Conservation (phyloP, 1,140 invertebrate species). For the Platorchestia sp. region DNA sequence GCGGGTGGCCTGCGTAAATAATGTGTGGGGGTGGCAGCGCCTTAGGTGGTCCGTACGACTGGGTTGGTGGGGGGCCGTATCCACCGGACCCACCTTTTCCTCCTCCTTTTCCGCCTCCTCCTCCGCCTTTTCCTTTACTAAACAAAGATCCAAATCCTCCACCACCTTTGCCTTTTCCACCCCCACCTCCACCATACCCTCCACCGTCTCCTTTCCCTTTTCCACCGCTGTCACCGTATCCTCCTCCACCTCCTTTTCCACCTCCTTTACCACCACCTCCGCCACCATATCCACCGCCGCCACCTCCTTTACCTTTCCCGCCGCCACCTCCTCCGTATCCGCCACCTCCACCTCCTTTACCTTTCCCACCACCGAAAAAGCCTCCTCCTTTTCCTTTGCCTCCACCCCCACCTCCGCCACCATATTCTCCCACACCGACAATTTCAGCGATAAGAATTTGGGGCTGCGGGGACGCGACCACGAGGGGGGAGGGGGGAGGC, state of each 20-base stretch:
- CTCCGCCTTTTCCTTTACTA: conserved; percentile 13
- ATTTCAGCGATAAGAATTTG: conserved; percentile 65
- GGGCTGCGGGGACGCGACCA: conserved; percentile 65
- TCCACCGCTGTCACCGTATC: conserved; percentile 57
- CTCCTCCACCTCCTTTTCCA: not conserved
- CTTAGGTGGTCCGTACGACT: conserved; percentile 61
- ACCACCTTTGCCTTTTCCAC: conserved; percentile 15
- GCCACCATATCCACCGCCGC: conserved; percentile 12
- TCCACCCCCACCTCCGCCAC: conserved; percentile 62
- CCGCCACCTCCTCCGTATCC: not conserved
- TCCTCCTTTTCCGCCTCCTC: not conserved
- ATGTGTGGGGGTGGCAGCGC: conserved; percentile 70
- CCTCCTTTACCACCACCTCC: conserved; percentile 63
- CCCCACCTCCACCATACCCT: not conserved
- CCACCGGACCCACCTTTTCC: not conserved
- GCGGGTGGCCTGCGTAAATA: conserved; percentile 72
- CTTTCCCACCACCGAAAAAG: conserved; percentile 61
- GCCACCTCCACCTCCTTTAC: not conserved
- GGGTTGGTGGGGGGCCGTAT: conserved; percentile 66
- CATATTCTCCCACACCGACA: conserved; percentile 48
- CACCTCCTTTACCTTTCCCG: not conserved
- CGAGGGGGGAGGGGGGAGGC: conserved; percentile 69
- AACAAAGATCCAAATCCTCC: conserved; percentile 17
- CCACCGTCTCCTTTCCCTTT: conserved; percentile 47
- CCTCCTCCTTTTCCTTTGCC: conserved; percentile 57